Conservation (phyloP, 2,888 invertebrate genomes). For the Dolichopus griseipennis region DNA sequence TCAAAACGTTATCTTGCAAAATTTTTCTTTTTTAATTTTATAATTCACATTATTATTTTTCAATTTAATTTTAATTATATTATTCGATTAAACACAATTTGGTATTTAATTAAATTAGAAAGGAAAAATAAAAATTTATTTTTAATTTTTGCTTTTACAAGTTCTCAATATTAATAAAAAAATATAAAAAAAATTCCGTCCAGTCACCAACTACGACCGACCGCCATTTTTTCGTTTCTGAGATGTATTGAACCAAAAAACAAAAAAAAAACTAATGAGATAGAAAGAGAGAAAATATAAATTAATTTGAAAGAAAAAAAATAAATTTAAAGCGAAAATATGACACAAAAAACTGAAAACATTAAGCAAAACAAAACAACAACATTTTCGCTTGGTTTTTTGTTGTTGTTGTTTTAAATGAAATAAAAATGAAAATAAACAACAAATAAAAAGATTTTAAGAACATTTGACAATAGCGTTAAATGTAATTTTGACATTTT, state of each 20-base stretch:
- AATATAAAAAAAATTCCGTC: slow-evolving; percentile 4
- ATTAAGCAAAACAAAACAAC: no score
- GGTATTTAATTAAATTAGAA: background rate
- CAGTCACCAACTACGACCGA: slow-evolving; percentile 6
- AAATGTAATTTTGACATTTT: no score
- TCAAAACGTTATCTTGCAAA: background rate
- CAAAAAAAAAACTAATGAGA: no score
- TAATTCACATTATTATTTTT: background rate
- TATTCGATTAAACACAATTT: background rate
- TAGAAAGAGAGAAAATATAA: no score
- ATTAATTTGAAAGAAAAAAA: no score
- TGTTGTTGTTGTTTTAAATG: no score
- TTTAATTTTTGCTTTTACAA: background rate
- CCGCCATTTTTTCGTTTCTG: slow-evolving; percentile 3
- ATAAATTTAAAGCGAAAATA: no score
- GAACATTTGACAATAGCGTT: no score
- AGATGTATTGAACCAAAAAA: background rate
- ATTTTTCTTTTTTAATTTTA: background rate
- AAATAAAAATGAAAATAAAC: no score
- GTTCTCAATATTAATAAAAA: slow-evolving; percentile 2
- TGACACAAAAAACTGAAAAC: no score
- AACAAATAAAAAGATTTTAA: no score
- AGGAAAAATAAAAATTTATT: background rate
- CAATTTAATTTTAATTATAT: background rate
- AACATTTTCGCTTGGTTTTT: no score